Evolutionary conservation across 2,888 invertebrate species (phyloP).

Genomic region (Diarsia dahlii): DNA sequence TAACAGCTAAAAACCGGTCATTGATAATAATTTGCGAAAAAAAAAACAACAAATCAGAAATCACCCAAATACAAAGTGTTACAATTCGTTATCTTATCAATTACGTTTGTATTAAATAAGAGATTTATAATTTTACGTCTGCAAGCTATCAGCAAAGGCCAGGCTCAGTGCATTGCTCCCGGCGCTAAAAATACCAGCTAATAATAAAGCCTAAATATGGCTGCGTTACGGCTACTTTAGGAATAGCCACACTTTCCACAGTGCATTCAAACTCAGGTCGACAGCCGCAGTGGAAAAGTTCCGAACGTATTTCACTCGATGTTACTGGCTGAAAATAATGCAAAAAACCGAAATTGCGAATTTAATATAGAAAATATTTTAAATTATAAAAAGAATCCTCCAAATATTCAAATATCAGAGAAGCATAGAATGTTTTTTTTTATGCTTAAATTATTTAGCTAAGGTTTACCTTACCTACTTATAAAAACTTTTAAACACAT

Average conservation of each 20-base stretch:
- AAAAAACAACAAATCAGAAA: constrained; percentile 28
- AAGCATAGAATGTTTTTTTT: background rate
- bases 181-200: constrained; percentile 72
- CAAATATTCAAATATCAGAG: too few relatives aligned
- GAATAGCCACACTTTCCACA: constrained; percentile 48
- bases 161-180: constrained; percentile 72
- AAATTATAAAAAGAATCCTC: too few relatives aligned
- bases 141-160: constrained; percentile 64
- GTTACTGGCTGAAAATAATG: constrained; percentile 13
- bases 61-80: constrained; percentile 52
- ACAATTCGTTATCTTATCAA: constrained; percentile 58
- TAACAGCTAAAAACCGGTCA: constrained; percentile 46
- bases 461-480: background rate
- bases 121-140: constrained; percentile 52
- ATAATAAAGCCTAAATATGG: constrained; percentile 70
- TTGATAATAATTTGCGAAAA: constrained; percentile 37
- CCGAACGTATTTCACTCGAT: constrained; percentile 10
- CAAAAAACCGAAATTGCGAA: background rate
- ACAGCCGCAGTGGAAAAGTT: constrained; percentile 16
- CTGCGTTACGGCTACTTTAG: constrained; percentile 52
- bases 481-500: background rate
- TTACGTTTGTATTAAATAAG: constrained; percentile 62
- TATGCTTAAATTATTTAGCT: constrained; percentile 12
- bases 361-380: background rate
- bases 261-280: constrained; percentile 9